Evolutionary conservation across 2,888 invertebrate species (phyloP), one percentile per base, ranked within the genome.

Genomic region (Petrophora chlorosata): DNA sequence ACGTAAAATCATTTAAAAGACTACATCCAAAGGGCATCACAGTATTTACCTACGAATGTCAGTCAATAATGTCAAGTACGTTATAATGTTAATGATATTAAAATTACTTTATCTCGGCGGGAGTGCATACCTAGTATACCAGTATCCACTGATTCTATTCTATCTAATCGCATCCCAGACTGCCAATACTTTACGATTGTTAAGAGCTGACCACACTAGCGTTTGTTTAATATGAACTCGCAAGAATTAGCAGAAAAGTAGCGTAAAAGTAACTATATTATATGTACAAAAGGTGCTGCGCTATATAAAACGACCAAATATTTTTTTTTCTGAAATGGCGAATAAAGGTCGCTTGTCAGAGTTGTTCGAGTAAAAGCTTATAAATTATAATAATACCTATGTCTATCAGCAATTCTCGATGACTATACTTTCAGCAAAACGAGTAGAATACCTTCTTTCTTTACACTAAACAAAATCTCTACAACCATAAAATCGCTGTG

Each of bases 71-170:
- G 25, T 28, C 26, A 38, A 38, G 17, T 12, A 13, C 7, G 14
- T 36, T 9, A 22, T 22, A 40, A 32, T 23, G 13, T 29, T 43
- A 35, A 28, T 32, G 40, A 40, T 25, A 32, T 32, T 32, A 23
- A 25, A 15, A 41, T 41, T 41, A 41, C 41, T 41, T 32, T 16
- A 41, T 41, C 25, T 41, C n/a, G 3, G 15, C 15, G 30, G 7
- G 12, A 10, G 1, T 15, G 9, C 17, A 13, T 26, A 26, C 4
- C 14, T 16, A 19, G 2, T 25, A 25, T 2, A 25, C 3, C 15
- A 17, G 16, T 9, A 30, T 30, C 14, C 8, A 30, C 5, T 26
- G 33, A 26, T 25, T 42, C 8, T 7, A 42, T 19, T 29, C 14
- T 10, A 22, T 29, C 15, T 22, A 29, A 35, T 35, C 14, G 22